Evolutionary conservation across 2,113 vertebrate genomes (phyloP), one percentile per base, ranked within the genome.

Genomic region (Mola mola): DNA sequence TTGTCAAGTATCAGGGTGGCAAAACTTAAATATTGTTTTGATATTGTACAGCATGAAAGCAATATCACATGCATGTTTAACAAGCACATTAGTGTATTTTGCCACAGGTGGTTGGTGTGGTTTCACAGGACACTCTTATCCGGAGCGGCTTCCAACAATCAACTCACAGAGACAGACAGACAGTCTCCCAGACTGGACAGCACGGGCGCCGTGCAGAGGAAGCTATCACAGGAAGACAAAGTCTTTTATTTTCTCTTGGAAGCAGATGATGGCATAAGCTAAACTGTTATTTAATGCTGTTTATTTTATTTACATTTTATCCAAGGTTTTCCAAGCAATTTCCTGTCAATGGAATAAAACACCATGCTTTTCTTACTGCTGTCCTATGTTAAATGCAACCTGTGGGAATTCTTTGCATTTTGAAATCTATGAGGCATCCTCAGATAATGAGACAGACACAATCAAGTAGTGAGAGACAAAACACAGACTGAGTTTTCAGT

Each of bases 131-230:
- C 1, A 2, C 6, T 66, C 13, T 57, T 76, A 67, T 70, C 51
- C 2, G 42, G 9, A 60, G 16, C 36, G 17, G 26, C 12, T 46
- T 8, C 28, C 44, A 71, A 51, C 25, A 51, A 57, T 41, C 26
- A n/a, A 7, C 37, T 66, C 37, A 49, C 31, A 76, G 29, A 65
- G 57, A 57, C 50, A 48, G 40, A 41, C 52, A 36, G 29, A 67
- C 62, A 50, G 53, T 53, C 58, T 68, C 38, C 24, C 7, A 42
- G 57, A 13, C 24, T 8, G 26, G 6, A 46, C 17, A 47, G 38
- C 2, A 42, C 38, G 53, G 65, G 55, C 12, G 60, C 43, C 8
- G 6, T 1, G 5, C 4, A 21, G 15, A 29, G 29, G 56, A 44
- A 53, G 58, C 29, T 8, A 42, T 42, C 8, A 25, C 19, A 36